A percentile compares a stretch with the other conserved stretches of the same genome.
phyloP scores from a whole-genome alignment of 2,113 vertebrate species.

The Romanogobio albipinnatus region DNA sequence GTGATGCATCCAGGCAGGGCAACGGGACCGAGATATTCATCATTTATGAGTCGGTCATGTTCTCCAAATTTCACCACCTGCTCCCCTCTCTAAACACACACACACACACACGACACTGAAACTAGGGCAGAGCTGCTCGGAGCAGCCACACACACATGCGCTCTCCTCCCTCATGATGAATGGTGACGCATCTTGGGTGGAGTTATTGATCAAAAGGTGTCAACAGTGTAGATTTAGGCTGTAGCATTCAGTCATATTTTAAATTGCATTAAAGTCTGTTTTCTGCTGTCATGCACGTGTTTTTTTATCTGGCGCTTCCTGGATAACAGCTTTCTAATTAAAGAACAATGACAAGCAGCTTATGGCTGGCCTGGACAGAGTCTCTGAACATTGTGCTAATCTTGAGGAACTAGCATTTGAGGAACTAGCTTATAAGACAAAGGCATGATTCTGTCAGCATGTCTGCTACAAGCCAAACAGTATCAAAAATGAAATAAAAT shows the following conservation, averaged over 20 bases:
- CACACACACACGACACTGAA: slow-evolving; percentile 22
- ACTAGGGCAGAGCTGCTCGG: slow-evolving; percentile 28
- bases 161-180: slow-evolving; percentile 1
- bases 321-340: slow-evolving; percentile 19
- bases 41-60: slow-evolving; percentile 53
- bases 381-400: background rate
- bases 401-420: background rate
- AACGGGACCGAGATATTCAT: slow-evolving; percentile 43
- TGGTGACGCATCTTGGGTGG: slow-evolving; percentile 30
- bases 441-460: background rate
- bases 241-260: slow-evolving; percentile 18
- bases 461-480: background rate
- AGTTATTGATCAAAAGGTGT: slow-evolving; percentile 28
- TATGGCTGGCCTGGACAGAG: background rate
- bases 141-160: slow-evolving; percentile 17
- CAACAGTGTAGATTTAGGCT: slow-evolving; percentile 28
- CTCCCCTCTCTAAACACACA: slow-evolving; percentile 32
- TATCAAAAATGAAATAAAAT: background rate
- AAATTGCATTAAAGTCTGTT: slow-evolving; percentile 1
- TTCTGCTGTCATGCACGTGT: background rate
- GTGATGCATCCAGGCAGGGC: slow-evolving; percentile 23
- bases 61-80: slow-evolving; percentile 57
- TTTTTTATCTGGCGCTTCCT: slow-evolving; percentile 8
- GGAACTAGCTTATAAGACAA: background rate
- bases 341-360: slow-evolving; percentile 19